Base-by-base conservation (phyloP, 2,888 invertebrate genomes). In the Thalpophila matura region DNA sequence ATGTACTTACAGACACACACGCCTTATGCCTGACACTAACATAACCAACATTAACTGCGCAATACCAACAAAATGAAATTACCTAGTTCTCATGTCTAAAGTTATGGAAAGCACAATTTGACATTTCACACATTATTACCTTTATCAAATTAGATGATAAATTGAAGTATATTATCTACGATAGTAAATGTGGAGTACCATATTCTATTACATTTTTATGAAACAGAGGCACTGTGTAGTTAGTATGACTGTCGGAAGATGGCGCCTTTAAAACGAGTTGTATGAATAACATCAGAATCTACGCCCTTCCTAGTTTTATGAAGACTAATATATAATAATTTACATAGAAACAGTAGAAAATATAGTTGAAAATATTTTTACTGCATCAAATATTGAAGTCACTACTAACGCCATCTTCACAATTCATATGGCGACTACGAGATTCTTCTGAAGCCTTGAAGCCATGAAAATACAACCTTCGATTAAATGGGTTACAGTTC, bases 361-460 rank as follows among this genome's bases (percentile, higher is more conserved):
- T 1, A 22, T 5, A 26, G 1, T 18, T 14, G 1, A 1, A n/a
- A n/a, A 20, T 5, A 16, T 10, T 2, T 26, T 31, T 27, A 37
- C 4, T 18, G 3, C 4, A 14, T 1, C 14, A 26, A 31, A 47
- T 1, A 1, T 6, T 4, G 3, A 26, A 1, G 18, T n/a, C 16
- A 20, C 55, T 27, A 65, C 49, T 66, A 73, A 50, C 78, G 77
- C 77, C 77, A 77, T 77, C 77, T 77, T 4, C 6, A 57, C 20
- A 22, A 31, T 2, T 10, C 6, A 31, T 45, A 20, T 1, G 24
- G 46, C 45, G 16, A 61, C 55, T 18, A 5, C 5, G 51, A 18
- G 29, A 14, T 20, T 45, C 63, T 37, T 35, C 7, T 16, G 6
- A 50, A 79, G 51, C 68, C 68, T 65, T 29, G 22, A 3, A 16